Base-by-base conservation (phyloP, 2,888 invertebrate genomes). In the Dromius quadrimaculatus region DNA sequence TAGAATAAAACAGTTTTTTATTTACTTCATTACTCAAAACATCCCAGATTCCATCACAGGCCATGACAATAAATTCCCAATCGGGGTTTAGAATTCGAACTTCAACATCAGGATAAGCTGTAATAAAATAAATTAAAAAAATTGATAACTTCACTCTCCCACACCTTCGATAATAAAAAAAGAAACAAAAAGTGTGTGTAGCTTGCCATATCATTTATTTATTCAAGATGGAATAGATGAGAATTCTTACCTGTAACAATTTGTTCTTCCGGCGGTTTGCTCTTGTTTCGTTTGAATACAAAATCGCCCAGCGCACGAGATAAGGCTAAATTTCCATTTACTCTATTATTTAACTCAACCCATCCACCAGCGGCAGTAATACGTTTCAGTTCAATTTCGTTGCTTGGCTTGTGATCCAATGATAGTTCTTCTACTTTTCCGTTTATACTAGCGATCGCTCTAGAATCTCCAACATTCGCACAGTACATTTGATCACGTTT, bases 41-140 rank as follows among this genome's bases (percentile, higher is more conserved):
- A 82, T 99, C 99, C 98, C 99, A 99, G 76, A 99, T 98, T 20
- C 99, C 99, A 82, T 99, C 99, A 82, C 98, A 99, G 0, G 98
- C 99, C 76, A 99, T 85, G 34, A 99, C 89, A 66, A 98, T 87
- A 81, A 99, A 99, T 84, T 99, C 98, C 91, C 95, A 95, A 73
- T 97, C 94, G n/a, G 90, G 87, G 41, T 88, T 92, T 74, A 98
- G 84, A 71, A 90, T 88, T 73, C 91, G 88, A 47, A 90, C 89
- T 81, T 92, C 90, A 2, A 98, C 92, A 80, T 98, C 98, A 0
- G 98, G 98, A 79, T 89, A 93, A 0, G 98, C 98, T 96, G 81
- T 0, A 81, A 83, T 13, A 82, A 75, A 72, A 72, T 45, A 73
- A 72, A 43, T 13, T 22, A 8, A 20, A 63, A 32, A 32, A 32